Percentiles rank a stretch among this genome's conserved stretches.
Evolutionary conservation across 64 coral and sea anemone genomes (phyloP).

Genomic region (Platygyra sinensis): DNA sequence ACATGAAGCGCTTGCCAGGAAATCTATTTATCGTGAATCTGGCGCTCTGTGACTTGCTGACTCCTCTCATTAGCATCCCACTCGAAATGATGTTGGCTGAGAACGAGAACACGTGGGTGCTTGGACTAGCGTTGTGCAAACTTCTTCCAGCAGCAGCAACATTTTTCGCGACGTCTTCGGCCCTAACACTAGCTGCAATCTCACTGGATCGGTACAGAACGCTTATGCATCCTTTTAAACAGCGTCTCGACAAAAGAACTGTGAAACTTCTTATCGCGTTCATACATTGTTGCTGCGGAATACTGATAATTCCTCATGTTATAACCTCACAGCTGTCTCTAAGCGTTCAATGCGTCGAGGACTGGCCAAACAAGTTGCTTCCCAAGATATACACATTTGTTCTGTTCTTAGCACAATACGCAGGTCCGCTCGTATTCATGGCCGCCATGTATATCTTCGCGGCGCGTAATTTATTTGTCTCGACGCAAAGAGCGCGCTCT

Average conservation of each 20-base stretch:
- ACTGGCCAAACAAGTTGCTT: constrained; percentile 36
- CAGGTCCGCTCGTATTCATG: constrained; percentile 54
- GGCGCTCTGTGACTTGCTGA: constrained; percentile 51
- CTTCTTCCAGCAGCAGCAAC: constrained; percentile 36
- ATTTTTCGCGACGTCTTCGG: constrained; percentile 31
- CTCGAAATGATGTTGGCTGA: constrained; percentile 41
- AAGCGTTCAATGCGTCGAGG: constrained; percentile 23
- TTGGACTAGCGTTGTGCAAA: constrained; percentile 43
- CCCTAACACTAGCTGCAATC: constrained; percentile 50
- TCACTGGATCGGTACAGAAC: constrained; percentile 50
- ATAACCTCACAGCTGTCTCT: constrained; percentile 1
- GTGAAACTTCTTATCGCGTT: constrained; percentile 33
- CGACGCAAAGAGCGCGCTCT: constrained; percentile 27
- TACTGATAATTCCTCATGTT: constrained; percentile 20
- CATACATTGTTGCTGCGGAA: background rate
- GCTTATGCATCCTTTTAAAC: constrained; percentile 56
- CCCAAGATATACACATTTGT: constrained; percentile 66
- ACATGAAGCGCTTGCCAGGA: constrained; percentile 23
- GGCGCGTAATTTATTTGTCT: background rate
- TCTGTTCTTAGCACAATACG: constrained; percentile 66
- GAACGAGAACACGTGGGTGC: background rate
- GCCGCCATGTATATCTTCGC: constrained; percentile 45
- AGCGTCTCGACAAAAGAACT: constrained; percentile 28
- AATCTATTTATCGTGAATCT: constrained; percentile 58
- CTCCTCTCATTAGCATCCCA: constrained; percentile 58